Percentiles rank a stretch among this genome's conserved stretches.
Conservation (phyloP, 2,888 invertebrate genomes). For the Troglohyphantes excavatus region DNA sequence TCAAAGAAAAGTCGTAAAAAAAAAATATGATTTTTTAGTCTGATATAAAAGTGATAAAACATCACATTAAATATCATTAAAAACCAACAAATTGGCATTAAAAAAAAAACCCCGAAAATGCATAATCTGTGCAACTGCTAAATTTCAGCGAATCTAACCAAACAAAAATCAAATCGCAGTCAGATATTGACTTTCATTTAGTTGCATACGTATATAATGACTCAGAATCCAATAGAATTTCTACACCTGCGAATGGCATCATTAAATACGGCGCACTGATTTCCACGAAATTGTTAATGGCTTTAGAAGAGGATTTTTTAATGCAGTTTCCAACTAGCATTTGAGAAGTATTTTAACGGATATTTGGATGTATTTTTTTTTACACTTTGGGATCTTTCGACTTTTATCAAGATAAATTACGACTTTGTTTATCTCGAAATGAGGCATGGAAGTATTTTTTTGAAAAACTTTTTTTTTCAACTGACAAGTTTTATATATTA, state of each 20-base stretch:
- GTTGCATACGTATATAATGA: conserved; percentile 28
- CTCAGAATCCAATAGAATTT: conserved; percentile 23
- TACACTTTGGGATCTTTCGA: neutral
- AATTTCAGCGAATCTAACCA: neutral
- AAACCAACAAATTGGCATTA: conserved; percentile 2
- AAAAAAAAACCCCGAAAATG: conserved; percentile 8
- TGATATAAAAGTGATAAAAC: conserved; percentile 3
- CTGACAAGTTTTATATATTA: no score
- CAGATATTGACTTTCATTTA: conserved; percentile 65
- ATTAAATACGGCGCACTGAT: neutral
- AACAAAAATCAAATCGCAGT: conserved; percentile 19
- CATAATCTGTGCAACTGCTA: neutral
- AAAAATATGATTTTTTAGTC: neutral
- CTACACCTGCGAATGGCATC: conserved; percentile 26
- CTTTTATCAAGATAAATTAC: neutral
- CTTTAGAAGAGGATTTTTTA: neutral
- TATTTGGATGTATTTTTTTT: neutral
- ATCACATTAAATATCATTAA: conserved; percentile 27
- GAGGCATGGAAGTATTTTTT: neutral
- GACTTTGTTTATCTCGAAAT: neutral
- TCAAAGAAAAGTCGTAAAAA: neutral
- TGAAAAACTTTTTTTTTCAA: no score
- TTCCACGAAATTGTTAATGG: conserved; percentile 19
- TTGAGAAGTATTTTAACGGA: neutral
- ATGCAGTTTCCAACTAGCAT: no score